Evolutionary conservation across 2,113 vertebrate species (phyloP).

Genomic region (Sylvia atricapilla): DNA sequence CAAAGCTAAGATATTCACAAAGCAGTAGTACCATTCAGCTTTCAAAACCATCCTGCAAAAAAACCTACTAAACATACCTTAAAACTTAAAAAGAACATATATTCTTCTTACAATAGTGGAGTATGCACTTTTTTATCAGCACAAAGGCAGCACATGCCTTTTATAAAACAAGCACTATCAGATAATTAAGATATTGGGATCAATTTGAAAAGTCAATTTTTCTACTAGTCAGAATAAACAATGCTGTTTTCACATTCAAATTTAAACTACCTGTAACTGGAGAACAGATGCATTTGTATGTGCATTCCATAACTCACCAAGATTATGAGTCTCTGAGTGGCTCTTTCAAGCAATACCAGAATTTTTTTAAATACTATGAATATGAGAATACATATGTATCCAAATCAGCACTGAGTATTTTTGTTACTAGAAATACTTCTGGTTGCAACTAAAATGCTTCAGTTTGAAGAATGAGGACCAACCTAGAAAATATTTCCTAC

Average conservation of each 20-base stretch:
- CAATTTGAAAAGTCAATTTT: neutral
- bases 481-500: neutral
- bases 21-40: neutral
- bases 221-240: neutral
- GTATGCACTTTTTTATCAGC: neutral
- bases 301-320: neutral
- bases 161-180: neutral
- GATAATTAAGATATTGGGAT: neutral
- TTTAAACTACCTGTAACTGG: neutral
- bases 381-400: neutral
- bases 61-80: neutral
- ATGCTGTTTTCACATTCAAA: neutral
- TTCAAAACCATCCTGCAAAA: neutral
- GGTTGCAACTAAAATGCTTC: conserved; percentile 26
- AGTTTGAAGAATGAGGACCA: conserved; percentile 11
- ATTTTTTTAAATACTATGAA: conserved; percentile 23
- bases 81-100: neutral
- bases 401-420: conserved; percentile 27
- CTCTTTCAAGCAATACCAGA: neutral
- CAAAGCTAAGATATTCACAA: neutral
- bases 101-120: neutral
- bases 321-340: neutral
- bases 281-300: neutral
- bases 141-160: neutral
- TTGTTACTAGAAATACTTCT: conserved; percentile 15